These are phyloP conservation scores for Catocala nupta DNA, from an alignment of 2,888 invertebrate species.

Conservation along the genomic window DNA sequence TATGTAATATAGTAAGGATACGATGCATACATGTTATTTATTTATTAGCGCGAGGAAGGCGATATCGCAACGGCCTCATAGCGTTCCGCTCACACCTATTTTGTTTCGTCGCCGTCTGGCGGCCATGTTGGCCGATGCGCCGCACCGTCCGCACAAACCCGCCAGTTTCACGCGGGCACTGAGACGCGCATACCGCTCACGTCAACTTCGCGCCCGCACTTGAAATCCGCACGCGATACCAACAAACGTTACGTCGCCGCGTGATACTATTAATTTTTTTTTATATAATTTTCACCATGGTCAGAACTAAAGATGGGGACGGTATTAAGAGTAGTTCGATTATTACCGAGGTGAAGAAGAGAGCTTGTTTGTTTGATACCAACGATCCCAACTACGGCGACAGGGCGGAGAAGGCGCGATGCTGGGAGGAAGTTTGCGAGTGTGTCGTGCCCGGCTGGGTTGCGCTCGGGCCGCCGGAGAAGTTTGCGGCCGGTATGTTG, in stretches of 20 bases:
- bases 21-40: conserved; percentile 74
- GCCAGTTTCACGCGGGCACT: conserved; percentile 83
- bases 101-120: conserved; percentile 69
- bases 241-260: conserved; percentile 40
- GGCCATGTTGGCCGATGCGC: conserved; percentile 77
- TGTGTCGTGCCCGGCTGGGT: conserved; percentile 80
- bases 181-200: conserved; percentile 70
- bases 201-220: conserved; percentile 56
- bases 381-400: conserved; percentile 80
- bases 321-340: conserved; percentile 79
- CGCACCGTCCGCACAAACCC: conserved; percentile 63
- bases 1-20: conserved; percentile 36
- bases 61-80: conserved; percentile 71
- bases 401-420: conserved; percentile 77
- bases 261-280: conserved; percentile 28
- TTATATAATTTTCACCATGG: conserved; percentile 62
- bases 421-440: conserved; percentile 83
- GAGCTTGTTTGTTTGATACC: conserved; percentile 79
- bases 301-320: conserved; percentile 76
- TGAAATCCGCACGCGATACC: conserved; percentile 59
- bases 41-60: conserved; percentile 77
- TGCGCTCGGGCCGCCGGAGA: conserved; percentile 74
- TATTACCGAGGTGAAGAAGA: conserved; percentile 77
- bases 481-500: conserved; percentile 80
- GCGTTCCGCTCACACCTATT: conserved; percentile 72